Evolutionary conservation across 2,797 vertebrate species (phyloP).

Genomic region (Acanthornis magna): DNA sequence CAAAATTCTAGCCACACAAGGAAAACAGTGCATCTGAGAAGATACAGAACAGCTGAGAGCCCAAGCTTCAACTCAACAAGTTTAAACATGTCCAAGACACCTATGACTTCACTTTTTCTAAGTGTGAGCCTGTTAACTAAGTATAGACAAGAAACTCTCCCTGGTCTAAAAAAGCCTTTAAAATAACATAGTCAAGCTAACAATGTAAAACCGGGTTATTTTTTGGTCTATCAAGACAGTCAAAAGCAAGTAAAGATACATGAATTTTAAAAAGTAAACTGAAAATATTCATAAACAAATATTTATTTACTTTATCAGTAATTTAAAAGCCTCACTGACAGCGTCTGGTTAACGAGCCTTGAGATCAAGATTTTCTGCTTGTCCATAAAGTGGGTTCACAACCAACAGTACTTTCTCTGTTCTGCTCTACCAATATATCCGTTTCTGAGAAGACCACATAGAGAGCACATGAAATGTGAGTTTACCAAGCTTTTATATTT

Average conservation of each 20-base stretch:
- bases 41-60: background rate
- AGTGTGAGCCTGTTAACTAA: background rate
- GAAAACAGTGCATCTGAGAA: background rate
- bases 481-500: background rate
- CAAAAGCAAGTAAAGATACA: background rate
- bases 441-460: background rate
- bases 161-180: background rate
- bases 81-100: background rate
- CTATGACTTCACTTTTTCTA: background rate
- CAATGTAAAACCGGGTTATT: background rate
- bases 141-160: background rate
- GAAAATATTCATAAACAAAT: background rate
- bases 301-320: background rate
- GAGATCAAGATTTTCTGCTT: slow-evolving; percentile 20
- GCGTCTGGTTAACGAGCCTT: background rate
- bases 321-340: background rate
- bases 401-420: background rate
- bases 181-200: background rate
- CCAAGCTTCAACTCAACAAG: background rate
- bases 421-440: background rate
- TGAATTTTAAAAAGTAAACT: background rate
- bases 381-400: background rate
- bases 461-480: background rate
- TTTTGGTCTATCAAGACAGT: background rate
- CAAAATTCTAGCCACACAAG: background rate